Evolutionary conservation across 2,888 invertebrate genomes (phyloP), one percentile per base, ranked within the genome.

Genomic region (Yponomeuta evonymella): DNA sequence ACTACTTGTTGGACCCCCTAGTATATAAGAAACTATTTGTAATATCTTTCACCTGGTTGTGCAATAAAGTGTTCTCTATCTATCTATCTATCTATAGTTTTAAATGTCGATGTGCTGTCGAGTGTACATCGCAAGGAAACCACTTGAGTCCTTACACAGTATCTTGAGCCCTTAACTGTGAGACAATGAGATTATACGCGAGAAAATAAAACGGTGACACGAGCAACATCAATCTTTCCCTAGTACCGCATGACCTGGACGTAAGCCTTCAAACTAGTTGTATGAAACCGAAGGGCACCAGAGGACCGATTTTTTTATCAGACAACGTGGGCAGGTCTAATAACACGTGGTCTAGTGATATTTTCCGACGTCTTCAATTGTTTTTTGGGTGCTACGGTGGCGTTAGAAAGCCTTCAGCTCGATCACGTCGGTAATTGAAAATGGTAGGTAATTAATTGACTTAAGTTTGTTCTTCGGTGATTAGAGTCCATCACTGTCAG

Each of bases 111-210:
- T 36, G 36, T 4, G 2, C 1, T 36, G 36, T 2, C 2, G 36
- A 36, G 36, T 4, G 36, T 8, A 8, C 3, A 58, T 15, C 51
- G 15, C 51, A 58, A 58, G 51, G 51, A 58, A 58, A 15, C 51
- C 2, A 2, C 51, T 58, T 3, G 51, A 15, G 51, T 15, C 4
- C 12, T 15, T 58, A 58, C 15, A 58, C 51, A 12, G 2, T 58
- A 58, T 58, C 89, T 87, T 88, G 88, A 89, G 86, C 87, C 88
- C 89, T 88, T 89, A 89, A 89, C 87, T 86, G 84, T 85, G 86
- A 89, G 89, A 90, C 90, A 88, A 88, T 88, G 87, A 89, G 90
- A 90, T 90, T 90, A 90, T 89, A 88, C 85, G 84, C 81, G 85
- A 15, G 85, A 85, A 89, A 88, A 89, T 89, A 90, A 89, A 89